phyloP scores from a whole-genome alignment of 1,140 invertebrate genomes.

The Procambarus virginalis region DNA sequence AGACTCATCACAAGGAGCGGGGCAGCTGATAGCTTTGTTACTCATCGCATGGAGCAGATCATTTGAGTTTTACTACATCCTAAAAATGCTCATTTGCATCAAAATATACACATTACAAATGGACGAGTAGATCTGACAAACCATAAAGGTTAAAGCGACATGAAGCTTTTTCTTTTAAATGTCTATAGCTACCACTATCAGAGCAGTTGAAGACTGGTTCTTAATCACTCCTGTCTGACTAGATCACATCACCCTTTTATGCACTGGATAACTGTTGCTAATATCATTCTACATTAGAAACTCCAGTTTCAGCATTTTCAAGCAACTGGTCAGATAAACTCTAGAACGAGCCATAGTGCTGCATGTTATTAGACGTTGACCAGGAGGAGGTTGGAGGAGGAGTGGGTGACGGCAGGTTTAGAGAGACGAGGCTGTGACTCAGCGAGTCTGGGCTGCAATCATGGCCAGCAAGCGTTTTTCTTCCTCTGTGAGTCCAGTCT shows the following conservation, averaged over 20 bases:
- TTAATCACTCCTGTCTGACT: constrained; percentile 44
- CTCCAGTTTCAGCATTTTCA: neutral
- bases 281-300: constrained; percentile 16
- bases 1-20: constrained; percentile 15
- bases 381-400: constrained; percentile 4
- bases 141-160: neutral
- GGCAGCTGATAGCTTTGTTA: neutral
- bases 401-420: neutral
- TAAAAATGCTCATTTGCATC: neutral
- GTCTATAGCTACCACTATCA: neutral
- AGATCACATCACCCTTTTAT: constrained; percentile 18
- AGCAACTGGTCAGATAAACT: neutral
- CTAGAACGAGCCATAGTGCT: constrained; percentile 8
- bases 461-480: constrained; percentile 83
- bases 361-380: too few species aligned
- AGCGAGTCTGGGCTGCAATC: constrained; percentile 70
- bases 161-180: neutral
- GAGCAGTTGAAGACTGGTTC: neutral
- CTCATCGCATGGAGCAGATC: neutral
- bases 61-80: neutral
- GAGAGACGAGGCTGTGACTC: constrained; percentile 9
- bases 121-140: neutral
- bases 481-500: constrained; percentile 89
- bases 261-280: constrained; percentile 21
- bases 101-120: neutral